Percentiles rank a stretch among this genome's conserved stretches.
phyloP scores from a whole-genome alignment of 2,888 invertebrate genomes.

The Cheiracanthium punctorium region DNA sequence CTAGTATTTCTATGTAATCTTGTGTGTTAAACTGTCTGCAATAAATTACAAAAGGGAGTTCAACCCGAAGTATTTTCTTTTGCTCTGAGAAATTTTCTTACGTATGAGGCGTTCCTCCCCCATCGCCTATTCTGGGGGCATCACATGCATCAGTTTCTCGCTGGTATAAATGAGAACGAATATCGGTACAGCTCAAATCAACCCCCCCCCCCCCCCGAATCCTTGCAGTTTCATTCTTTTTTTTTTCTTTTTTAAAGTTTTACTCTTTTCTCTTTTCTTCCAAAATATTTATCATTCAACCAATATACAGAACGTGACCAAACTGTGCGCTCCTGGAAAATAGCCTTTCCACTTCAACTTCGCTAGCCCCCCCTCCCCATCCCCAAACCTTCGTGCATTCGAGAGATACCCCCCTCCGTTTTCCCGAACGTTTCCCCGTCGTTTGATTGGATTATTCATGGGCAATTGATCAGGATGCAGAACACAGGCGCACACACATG shows the following conservation, averaged over 20 bases:
- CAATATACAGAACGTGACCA: conserved; percentile 48
- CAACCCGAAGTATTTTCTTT: background rate
- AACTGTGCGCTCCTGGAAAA: conserved; percentile 28
- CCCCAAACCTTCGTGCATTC: background rate
- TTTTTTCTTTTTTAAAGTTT: background rate
- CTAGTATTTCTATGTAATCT: too few species aligned
- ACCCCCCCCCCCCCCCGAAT: background rate
- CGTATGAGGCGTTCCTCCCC: background rate
- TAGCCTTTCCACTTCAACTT: conserved; percentile 14
- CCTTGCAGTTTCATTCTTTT: background rate
- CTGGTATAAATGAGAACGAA: background rate
- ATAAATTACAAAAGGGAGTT: background rate
- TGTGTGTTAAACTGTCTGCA: background rate
- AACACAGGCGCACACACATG: conserved; percentile 60
- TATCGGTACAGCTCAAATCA: conserved; percentile 1
- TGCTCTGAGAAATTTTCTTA: background rate
- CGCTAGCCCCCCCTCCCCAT: conserved; percentile 8
- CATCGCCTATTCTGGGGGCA: too few species aligned
- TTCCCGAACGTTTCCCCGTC: conserved; percentile 13
- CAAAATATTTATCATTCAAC: conserved; percentile 16
- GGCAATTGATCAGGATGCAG: conserved; percentile 68
- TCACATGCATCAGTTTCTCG: background rate
- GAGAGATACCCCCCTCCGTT: background rate
- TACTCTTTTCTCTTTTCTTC: background rate
- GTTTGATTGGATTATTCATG: conserved; percentile 69